These are phyloP conservation scores for Acrocyrtus sp. DNA, from an alignment of 2,888 invertebrate genomes.

Conservation along the genomic window DNA sequence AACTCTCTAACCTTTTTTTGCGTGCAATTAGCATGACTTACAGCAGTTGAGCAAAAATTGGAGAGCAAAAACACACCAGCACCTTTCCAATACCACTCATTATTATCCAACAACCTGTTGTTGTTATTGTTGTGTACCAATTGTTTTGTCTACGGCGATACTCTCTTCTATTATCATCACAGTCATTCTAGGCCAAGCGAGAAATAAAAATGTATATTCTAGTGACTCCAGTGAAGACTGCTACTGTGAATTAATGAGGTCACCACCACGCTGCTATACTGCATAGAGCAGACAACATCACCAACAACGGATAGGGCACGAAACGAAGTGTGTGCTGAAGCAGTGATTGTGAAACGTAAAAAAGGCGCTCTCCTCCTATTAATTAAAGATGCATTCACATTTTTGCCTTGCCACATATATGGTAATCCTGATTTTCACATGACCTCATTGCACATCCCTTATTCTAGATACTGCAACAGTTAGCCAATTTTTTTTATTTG, in stretches of 20 bases:
- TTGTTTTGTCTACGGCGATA: constrained; percentile 47
- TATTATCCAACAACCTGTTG: not conserved
- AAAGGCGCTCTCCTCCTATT: not conserved
- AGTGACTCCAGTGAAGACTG: constrained; percentile 52
- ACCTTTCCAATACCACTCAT: not conserved
- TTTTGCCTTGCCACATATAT: constrained; percentile 54
- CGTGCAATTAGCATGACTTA: too few relatives aligned
- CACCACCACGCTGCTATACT: too few relatives aligned
- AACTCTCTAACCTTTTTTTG: too few relatives aligned
- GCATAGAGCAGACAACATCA: constrained; percentile 15
- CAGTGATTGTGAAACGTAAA: constrained; percentile 28
- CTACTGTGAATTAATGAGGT: constrained; percentile 55
- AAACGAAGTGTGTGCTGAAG: not conserved
- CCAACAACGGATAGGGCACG: not conserved
- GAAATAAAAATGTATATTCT: constrained; percentile 23
- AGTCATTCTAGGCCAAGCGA: constrained; percentile 38
- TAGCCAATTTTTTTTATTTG: too few relatives aligned
- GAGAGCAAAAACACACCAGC: too few relatives aligned
- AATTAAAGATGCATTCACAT: constrained; percentile 53
- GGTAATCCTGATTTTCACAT: constrained; percentile 56
- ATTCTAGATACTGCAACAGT: constrained; percentile 28
- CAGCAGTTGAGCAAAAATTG: not conserved
- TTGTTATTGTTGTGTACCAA: not conserved
- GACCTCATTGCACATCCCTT: constrained; percentile 54
- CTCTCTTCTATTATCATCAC: constrained; percentile 17